Conservation (phyloP, 2,888 invertebrate genomes). For the Theodoxus fluviatilis region DNA sequence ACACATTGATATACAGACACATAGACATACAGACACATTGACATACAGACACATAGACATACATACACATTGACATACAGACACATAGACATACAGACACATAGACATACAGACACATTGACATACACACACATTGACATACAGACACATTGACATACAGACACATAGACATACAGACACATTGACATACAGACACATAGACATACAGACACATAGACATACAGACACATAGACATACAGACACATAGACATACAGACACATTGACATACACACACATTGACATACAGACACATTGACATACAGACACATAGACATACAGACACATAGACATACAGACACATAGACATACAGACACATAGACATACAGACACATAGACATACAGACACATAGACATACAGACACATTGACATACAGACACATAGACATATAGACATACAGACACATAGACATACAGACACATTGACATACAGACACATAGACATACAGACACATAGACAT, state of each 20-base stretch:
- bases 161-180: neutral
- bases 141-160: neutral
- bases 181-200: constrained; percentile 3
- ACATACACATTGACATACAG: too few relatives aligned
- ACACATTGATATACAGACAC: too few relatives aligned
- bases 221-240: too few relatives aligned
- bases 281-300: too few relatives aligned
- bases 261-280: neutral
- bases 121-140: neutral
- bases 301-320: too few relatives aligned
- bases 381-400: neutral
- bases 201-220: too few relatives aligned
- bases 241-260: neutral
- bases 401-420: neutral
- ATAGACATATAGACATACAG: neutral
- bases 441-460: constrained; percentile 6
- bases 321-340: too few relatives aligned
- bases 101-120: neutral
- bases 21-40: too few relatives aligned
- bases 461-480: constrained; percentile 1
- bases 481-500: neutral
- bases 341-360: too few relatives aligned
- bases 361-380: neutral
- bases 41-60: too few relatives aligned
- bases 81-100: too few relatives aligned